Conservation (phyloP, 2,113 vertebrate species). For the Istiophorus platypterus region DNA sequence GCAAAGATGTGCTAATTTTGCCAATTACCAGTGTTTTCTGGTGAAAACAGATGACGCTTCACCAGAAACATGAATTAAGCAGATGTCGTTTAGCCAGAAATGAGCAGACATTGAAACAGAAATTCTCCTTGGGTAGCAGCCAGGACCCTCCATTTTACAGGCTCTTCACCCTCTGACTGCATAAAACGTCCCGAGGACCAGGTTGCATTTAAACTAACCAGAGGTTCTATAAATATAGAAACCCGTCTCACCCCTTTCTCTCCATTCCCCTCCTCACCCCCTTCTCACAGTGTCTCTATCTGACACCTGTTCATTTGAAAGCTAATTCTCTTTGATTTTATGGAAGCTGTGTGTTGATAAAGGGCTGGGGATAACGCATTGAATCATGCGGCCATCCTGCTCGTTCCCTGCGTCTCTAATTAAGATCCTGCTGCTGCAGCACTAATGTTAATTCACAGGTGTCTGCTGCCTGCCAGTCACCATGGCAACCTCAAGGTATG, state of each 20-base stretch:
- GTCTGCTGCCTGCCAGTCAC: slow-evolving; percentile 80
- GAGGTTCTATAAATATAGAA: slow-evolving; percentile 16
- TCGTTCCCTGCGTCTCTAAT: slow-evolving; percentile 76
- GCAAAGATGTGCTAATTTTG: neutral
- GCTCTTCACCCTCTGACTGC: neutral
- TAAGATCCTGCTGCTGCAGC: slow-evolving; percentile 78
- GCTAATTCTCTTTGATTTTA: slow-evolving; percentile 83
- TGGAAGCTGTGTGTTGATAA: slow-evolving; percentile 74
- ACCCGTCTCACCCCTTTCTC: neutral
- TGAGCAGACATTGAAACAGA: neutral
- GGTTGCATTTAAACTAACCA: slow-evolving; percentile 9
- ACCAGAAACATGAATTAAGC: slow-evolving; percentile 10
- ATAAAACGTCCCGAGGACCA: neutral
- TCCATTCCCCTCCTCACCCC: neutral
- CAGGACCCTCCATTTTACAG: neutral
- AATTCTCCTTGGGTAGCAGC: neutral
- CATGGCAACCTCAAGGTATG: slow-evolving; percentile 84
- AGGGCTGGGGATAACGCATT: slow-evolving; percentile 50
- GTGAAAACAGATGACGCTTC: no score
- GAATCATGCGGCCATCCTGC: slow-evolving; percentile 49
- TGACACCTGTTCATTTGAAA: slow-evolving; percentile 81
- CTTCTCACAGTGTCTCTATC: slow-evolving; percentile 5
- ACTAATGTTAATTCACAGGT: slow-evolving; percentile 87
- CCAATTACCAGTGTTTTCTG: no score
- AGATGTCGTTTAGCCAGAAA: neutral